Evolutionary conservation across 2,888 invertebrate species (phyloP).

Genomic region (Glyphotaelius pellucidus): DNA sequence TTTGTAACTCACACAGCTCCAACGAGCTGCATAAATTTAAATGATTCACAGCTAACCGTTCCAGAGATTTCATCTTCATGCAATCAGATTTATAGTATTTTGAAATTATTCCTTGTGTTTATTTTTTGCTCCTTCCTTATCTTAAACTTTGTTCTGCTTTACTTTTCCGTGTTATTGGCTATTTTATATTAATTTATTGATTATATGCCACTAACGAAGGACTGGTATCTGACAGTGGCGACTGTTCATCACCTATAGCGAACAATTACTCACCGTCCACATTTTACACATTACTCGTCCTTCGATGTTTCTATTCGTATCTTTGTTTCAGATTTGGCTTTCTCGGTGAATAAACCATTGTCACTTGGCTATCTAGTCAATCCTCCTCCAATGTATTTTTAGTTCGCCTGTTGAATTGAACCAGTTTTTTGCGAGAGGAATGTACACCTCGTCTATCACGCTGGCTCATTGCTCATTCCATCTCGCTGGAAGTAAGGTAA

Average conservation of each 20-base stretch:
- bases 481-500: not conserved
- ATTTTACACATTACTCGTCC: not conserved
- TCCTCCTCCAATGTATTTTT: not conserved
- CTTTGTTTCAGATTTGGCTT: not conserved
- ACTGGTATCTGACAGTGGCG: not conserved
- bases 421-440: constrained; percentile 2
- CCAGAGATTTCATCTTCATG: not conserved
- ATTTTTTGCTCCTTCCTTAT: not conserved
- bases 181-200: not conserved
- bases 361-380: not conserved
- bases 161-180: not conserved
- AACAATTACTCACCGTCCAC: not conserved
- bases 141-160: not conserved
- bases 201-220: not conserved
- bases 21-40: not conserved
- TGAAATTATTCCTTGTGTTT: not conserved
- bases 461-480: not conserved
- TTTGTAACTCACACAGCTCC: not conserved
- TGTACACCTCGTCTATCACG: not conserved
- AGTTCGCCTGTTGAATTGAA: not conserved
- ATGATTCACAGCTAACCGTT: not conserved
- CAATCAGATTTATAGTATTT: not conserved
- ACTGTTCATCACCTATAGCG: not conserved
- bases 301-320: not conserved
- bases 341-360: not conserved